Evolutionary conservation across 1,140 invertebrate genomes (phyloP).

Genomic region (Potamilus streckersoni): DNA sequence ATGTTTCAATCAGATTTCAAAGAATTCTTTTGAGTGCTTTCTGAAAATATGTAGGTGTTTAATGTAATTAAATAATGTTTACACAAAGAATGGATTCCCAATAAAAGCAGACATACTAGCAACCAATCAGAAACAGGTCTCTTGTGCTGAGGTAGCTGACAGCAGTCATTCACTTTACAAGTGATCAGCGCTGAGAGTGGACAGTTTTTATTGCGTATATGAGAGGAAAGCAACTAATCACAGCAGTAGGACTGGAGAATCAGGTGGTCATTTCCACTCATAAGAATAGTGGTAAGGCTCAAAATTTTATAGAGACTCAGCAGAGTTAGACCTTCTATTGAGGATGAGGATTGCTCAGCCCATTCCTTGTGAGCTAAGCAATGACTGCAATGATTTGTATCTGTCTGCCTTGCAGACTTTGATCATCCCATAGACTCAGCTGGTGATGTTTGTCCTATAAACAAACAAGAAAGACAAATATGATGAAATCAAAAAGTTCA

Average conservation of each 20-base stretch:
- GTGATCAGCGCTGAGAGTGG: no score
- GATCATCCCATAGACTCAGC: slow-evolving; percentile 44
- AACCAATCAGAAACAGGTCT: no score
- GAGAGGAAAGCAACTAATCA: slow-evolving; percentile 68
- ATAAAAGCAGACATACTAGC: no score
- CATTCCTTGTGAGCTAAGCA: slow-evolving; percentile 52
- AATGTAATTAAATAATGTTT: no score
- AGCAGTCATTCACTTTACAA: no score
- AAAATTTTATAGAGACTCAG: slow-evolving; percentile 75
- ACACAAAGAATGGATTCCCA: no score
- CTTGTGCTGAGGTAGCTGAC: no score
- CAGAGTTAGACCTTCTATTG: slow-evolving; percentile 75
- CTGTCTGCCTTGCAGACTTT: slow-evolving; percentile 42
- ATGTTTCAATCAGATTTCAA: no score
- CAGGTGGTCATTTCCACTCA: slow-evolving; percentile 63
- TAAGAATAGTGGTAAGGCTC: slow-evolving; percentile 72
- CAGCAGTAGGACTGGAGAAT: slow-evolving; percentile 68
- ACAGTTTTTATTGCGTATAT: slow-evolving; percentile 55
- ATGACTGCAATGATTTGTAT: slow-evolving; percentile 56
- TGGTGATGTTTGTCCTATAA: slow-evolving; percentile 58
- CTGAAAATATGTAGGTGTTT: no score
- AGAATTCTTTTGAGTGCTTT: no score
- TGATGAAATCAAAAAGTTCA: slow-evolving; percentile 87
- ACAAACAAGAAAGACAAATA: slow-evolving; percentile 83
- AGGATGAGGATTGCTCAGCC: slow-evolving; percentile 76